Conservation (phyloP, 1,140 invertebrate species). For the Drosophila kurseongensis region DNA sequence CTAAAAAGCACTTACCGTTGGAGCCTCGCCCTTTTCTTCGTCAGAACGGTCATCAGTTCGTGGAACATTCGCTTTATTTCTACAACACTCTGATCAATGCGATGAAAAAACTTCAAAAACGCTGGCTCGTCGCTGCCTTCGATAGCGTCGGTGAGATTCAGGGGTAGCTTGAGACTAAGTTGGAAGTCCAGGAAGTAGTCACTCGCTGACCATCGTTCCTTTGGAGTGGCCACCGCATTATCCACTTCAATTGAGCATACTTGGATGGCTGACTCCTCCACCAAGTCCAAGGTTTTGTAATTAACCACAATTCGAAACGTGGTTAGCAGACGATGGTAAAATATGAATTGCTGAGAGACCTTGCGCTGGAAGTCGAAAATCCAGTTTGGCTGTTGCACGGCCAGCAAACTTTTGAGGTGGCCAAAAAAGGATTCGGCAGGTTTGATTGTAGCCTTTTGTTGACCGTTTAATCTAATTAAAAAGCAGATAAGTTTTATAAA, state of each 20-base stretch:
- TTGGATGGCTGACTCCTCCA: constrained; percentile 34
- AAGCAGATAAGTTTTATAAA: background rate
- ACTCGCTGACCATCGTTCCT: constrained; percentile 12
- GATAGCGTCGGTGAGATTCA: constrained; percentile 34
- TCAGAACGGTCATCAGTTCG: constrained; percentile 23
- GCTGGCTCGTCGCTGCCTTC: constrained; percentile 39
- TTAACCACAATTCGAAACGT: constrained; percentile 43
- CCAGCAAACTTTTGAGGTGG: constrained; percentile 14
- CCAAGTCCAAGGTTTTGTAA: constrained; percentile 34
- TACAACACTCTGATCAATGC: constrained; percentile 38
- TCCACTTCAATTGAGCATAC: constrained; percentile 29
- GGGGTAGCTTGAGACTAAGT: constrained; percentile 50
- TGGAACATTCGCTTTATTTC: constrained; percentile 12
- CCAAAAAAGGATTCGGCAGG: constrained; percentile 16
- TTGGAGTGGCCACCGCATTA: background rate
- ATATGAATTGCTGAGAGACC: constrained; percentile 39
- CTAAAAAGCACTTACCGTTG: constrained; percentile 38
- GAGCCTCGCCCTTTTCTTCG: constrained; percentile 12
- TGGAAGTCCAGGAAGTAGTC: constrained; percentile 60
- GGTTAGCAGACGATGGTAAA: constrained; percentile 37
- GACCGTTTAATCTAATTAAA: background rate
- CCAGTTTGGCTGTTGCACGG: constrained; percentile 42
- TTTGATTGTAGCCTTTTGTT: background rate
- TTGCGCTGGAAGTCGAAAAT: constrained; percentile 55
- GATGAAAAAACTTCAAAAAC: constrained; percentile 32